Conservation (phyloP, 2,797 vertebrate genomes). For the Loriculus beryllinus region DNA sequence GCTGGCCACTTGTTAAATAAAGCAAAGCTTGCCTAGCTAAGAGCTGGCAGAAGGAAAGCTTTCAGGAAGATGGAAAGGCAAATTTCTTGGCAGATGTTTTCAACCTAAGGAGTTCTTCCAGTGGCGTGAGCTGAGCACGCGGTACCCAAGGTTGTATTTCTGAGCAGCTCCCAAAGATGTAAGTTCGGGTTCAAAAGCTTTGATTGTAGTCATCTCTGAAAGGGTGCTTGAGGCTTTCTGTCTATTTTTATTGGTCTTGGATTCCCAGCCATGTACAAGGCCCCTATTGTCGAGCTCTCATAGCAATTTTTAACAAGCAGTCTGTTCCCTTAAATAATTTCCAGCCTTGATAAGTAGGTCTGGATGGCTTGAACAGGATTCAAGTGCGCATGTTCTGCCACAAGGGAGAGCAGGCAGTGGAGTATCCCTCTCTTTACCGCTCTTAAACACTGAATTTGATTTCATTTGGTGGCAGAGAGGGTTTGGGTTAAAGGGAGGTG, state of each 20-base stretch:
- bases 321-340: background rate
- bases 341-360: background rate
- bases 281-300: background rate
- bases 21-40: background rate
- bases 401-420: background rate
- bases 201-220: background rate
- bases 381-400: fast-evolving
- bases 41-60: slow-evolving; percentile 18
- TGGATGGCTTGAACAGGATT: background rate
- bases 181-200: background rate
- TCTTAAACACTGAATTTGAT: background rate
- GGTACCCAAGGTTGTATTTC: background rate
- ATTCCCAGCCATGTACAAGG: background rate
- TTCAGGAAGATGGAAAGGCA: background rate
- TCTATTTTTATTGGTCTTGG: background rate
- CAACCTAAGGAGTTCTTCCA: background rate
- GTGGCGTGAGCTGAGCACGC: background rate
- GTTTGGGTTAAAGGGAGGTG: background rate
- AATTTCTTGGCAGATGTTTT: slow-evolving; percentile 22
- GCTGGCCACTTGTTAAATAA: slow-evolving; percentile 43
- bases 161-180: background rate
- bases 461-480: background rate
- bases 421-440: background rate
- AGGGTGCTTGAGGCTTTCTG: background rate
- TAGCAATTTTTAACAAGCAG: background rate